Evolutionary conservation across 1,140 invertebrate species (phyloP).

Genomic region (Acyrthosiphon pisum): DNA sequence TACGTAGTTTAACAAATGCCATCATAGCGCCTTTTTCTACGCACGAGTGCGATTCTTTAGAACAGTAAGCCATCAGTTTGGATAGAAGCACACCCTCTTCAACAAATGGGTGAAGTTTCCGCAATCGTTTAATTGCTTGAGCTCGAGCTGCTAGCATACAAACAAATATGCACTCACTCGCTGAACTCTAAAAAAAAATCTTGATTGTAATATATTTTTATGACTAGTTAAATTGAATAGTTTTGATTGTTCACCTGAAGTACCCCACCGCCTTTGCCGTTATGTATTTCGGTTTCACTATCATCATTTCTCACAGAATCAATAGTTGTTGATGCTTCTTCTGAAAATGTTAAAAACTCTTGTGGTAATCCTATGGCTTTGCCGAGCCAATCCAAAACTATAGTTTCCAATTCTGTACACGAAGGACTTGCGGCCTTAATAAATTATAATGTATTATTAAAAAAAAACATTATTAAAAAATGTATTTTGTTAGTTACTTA

Average conservation of each 20-base stretch:
- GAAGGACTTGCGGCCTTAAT: conserved; percentile 91
- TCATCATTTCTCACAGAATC: not conserved
- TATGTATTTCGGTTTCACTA: not conserved
- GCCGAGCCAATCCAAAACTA: conserved; percentile 97
- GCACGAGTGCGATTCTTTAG: conserved; percentile 96
- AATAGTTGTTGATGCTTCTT: not conserved
- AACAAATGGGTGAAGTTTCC: conserved; percentile 86
- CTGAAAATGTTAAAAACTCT: conserved; percentile 78
- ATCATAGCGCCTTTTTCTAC: conserved; percentile 99
- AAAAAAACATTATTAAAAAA: not conserved
- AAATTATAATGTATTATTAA: not conserved
- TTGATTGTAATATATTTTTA: not conserved
- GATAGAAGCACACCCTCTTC: conserved; percentile 94
- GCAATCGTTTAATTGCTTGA: conserved; percentile 88
- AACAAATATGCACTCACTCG: conserved; percentile 96
- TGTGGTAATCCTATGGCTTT: conserved; percentile 90
- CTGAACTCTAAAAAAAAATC: conserved; percentile 78
- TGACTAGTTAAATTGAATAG: not conserved
- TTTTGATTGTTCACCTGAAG: conserved; percentile 76
- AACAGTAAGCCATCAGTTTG: conserved; percentile 94
- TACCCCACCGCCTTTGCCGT: conserved; percentile 88
- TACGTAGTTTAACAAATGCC: conserved; percentile 94
- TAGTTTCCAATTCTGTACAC: conserved; percentile 96
- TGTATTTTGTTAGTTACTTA: conserved; percentile 64
- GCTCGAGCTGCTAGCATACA: conserved; percentile 94